Evolutionary conservation across 2,113 vertebrate species (phyloP).

Genomic region (Apteryx mantelli): DNA sequence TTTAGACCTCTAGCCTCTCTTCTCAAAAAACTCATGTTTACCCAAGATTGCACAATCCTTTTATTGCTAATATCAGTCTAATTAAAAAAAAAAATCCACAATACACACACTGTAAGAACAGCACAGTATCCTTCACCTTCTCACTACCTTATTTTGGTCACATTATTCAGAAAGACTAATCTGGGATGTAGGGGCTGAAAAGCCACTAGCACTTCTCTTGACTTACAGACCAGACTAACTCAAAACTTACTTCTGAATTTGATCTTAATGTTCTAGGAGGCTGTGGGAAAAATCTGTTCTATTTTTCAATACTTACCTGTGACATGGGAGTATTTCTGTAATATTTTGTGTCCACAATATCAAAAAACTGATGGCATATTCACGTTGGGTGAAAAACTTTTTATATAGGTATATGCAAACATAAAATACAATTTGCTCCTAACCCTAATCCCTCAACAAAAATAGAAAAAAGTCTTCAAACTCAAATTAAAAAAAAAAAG

Average conservation of each 20-base stretch:
- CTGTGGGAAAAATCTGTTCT: neutral
- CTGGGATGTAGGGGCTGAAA: neutral
- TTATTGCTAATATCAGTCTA: neutral
- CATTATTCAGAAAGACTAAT: neutral
- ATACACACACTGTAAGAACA: neutral
- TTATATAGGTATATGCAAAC: neutral
- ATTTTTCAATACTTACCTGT: neutral
- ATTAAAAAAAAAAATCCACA: neutral
- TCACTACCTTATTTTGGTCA: neutral
- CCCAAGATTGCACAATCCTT: neutral
- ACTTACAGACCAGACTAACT: neutral
- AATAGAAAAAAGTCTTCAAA: neutral
- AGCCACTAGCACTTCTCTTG: neutral
- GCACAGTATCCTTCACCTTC: neutral
- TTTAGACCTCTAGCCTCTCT: neutral
- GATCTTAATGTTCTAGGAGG: neutral
- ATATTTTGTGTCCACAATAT: accelerated
- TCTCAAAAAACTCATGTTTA: neutral
- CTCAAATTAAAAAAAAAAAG: neutral
- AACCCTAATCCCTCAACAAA: neutral
- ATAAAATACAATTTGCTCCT: neutral
- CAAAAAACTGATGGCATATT: neutral
- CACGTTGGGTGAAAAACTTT: neutral
- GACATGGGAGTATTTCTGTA: neutral
- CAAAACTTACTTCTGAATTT: neutral